Evolutionary conservation across 2,797 vertebrate genomes (phyloP).

Genomic region (Parotocinclus haroldoi): DNA sequence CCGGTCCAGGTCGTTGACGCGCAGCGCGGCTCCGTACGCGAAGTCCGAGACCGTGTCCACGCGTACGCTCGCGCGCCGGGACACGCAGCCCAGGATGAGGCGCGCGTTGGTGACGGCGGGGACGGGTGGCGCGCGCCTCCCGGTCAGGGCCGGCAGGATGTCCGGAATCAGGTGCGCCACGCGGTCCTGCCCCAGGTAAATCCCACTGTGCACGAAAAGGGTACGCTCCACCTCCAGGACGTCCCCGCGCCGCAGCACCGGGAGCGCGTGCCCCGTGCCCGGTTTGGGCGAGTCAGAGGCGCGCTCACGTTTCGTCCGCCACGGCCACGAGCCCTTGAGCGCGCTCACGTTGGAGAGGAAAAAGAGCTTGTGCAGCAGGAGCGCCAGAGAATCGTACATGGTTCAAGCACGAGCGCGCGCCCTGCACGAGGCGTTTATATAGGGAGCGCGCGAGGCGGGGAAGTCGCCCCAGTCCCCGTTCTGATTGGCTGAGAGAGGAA

Average conservation of each 20-base stretch:
- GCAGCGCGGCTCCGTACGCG: constrained; percentile 79
- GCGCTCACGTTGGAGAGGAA: constrained; percentile 71
- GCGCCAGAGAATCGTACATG: constrained; percentile 56
- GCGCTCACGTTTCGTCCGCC: not conserved
- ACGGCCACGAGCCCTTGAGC: constrained; percentile 46
- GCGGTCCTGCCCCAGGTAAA: constrained; percentile 86
- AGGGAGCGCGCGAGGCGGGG: not conserved
- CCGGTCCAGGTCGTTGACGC: constrained; percentile 80
- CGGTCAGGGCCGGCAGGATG: constrained; percentile 80
- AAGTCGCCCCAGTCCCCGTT: not conserved
- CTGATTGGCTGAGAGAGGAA: not conserved
- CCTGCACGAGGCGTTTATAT: not conserved
- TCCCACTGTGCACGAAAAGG: constrained; percentile 88
- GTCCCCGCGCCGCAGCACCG: constrained; percentile 74
- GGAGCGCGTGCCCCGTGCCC: not conserved
- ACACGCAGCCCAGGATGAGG: constrained; percentile 83
- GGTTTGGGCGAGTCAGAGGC: not conserved
- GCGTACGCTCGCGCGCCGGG: constrained; percentile 79
- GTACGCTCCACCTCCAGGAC: constrained; percentile 87
- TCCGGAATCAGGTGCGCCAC: constrained; percentile 95
- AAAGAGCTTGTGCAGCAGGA: constrained; percentile 76
- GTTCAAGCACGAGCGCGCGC: not conserved
- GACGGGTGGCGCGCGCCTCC: constrained; percentile 63
- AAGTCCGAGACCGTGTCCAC: constrained; percentile 91
- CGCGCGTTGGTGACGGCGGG: constrained; percentile 84